A percentile compares a stretch with the other conserved stretches of the same genome.
These are phyloP conservation scores for Drosophila yooni DNA, from an alignment of 2,888 invertebrate genomes.

Conservation along the genomic window DNA sequence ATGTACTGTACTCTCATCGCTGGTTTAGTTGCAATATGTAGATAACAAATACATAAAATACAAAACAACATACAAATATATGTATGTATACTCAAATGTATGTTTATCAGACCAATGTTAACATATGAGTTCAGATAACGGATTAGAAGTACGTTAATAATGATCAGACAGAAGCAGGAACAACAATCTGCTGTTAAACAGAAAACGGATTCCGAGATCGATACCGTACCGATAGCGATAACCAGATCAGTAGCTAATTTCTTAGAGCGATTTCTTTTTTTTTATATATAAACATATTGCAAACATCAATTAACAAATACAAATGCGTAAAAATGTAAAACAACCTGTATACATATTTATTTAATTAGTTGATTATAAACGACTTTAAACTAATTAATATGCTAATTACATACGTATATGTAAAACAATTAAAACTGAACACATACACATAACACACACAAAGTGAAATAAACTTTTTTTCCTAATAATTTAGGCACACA, in stretches of 20 bases:
- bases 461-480: constrained; percentile 52
- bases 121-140: constrained; percentile 4
- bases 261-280: constrained; percentile 19
- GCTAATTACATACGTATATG: constrained; percentile 66
- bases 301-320: constrained; percentile 27
- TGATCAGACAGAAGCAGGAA: neutral
- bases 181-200: neutral
- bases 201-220: neutral
- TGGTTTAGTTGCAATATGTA: constrained; percentile 79
- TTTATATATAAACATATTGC: constrained; percentile 11
- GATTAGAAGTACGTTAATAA: neutral
- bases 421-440: constrained; percentile 53
- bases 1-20: constrained; percentile 53
- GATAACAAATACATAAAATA: constrained; percentile 47
- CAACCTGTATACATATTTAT: constrained; percentile 64
- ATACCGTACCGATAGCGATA: constrained; percentile 1
- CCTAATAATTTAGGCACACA: constrained; percentile 70
- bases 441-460: constrained; percentile 33
- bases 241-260: constrained; percentile 29
- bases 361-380: constrained; percentile 71
- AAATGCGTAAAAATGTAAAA: constrained; percentile 42
- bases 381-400: constrained; percentile 70
- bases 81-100: constrained; percentile 6
- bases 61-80: constrained; percentile 10
- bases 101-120: constrained; percentile 10